Conservation (phyloP, 1,140 invertebrate genomes). For the Zaprionus davidi region DNA sequence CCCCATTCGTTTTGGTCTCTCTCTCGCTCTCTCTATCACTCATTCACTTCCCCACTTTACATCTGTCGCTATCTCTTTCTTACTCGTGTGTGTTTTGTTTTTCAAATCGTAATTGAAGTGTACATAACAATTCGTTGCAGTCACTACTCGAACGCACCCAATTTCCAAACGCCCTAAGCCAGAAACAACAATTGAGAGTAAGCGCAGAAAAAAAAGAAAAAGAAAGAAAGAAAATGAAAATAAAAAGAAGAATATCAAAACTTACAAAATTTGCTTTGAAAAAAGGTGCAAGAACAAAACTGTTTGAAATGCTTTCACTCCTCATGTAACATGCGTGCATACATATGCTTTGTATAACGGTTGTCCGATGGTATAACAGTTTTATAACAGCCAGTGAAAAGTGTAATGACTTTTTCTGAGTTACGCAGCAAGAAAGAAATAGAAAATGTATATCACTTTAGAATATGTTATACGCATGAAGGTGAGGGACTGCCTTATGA, state of each 20-base stretch:
- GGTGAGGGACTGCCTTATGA: too few species aligned
- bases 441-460: too few species aligned
- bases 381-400: neutral
- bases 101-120: slow-evolving; percentile 64
- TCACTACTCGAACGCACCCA: slow-evolving; percentile 95
- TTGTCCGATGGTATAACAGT: slow-evolving; percentile 14
- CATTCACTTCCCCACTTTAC: neutral
- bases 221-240: neutral
- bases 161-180: slow-evolving; percentile 91
- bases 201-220: slow-evolving; percentile 85
- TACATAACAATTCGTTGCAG: slow-evolving; percentile 88
- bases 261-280: slow-evolving; percentile 23
- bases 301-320: slow-evolving; percentile 10
- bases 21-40: neutral
- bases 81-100: slow-evolving; percentile 24
- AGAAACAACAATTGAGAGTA: slow-evolving; percentile 96
- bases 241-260: neutral
- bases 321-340: slow-evolving; percentile 4
- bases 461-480: too few species aligned
- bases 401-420: neutral
- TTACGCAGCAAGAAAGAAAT: too few species aligned
- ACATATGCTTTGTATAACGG: slow-evolving; percentile 13
- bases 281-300: neutral
- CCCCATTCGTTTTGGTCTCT: neutral
- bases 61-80: slow-evolving; percentile 18